A percentile compares a stretch with the other conserved stretches of the same genome.
Evolutionary conservation across 2,797 vertebrate genomes (phyloP).

Genomic region (Sebastes minor): DNA sequence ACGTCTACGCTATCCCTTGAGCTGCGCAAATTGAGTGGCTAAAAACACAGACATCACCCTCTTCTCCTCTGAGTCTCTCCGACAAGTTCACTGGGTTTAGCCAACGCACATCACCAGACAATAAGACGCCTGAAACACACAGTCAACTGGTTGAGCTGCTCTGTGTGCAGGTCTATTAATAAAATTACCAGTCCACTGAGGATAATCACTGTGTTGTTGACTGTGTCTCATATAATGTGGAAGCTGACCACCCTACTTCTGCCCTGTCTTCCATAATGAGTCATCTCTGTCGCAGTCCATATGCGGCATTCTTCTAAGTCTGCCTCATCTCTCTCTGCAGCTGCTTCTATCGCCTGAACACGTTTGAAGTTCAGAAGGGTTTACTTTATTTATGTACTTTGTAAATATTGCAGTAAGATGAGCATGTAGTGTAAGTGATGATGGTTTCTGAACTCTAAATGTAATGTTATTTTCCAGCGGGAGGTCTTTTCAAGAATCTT

Average conservation of each 20-base stretch:
- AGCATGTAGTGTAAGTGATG: conserved; percentile 3
- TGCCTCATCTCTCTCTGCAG: conserved; percentile 12
- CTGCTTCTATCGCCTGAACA: neutral
- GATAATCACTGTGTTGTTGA: neutral
- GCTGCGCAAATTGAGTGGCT: neutral
- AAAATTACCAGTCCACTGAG: neutral
- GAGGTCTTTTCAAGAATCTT: conserved; percentile 12
- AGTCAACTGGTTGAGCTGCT: neutral
- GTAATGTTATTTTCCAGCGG: neutral
- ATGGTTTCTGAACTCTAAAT: conserved; percentile 16
- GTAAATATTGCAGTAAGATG: conserved; percentile 42
- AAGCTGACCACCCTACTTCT: neutral
- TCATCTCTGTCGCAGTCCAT: conserved; percentile 18
- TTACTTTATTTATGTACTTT: conserved; percentile 40
- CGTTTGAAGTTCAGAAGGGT: conserved; percentile 19
- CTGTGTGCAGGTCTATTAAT: conserved; percentile 7
- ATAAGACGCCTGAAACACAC: neutral
- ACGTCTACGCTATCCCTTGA: neutral
- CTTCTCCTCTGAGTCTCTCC: neutral
- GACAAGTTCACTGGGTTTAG: neutral
- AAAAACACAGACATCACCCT: neutral
- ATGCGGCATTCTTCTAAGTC: conserved; percentile 15
- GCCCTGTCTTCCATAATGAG: conserved; percentile 12
- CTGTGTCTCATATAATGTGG: neutral
- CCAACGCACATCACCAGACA: neutral